These are phyloP conservation scores for Lycocorax pyrrhopterus DNA, from an alignment of 2,113 vertebrate genomes.

Conservation along the genomic window DNA sequence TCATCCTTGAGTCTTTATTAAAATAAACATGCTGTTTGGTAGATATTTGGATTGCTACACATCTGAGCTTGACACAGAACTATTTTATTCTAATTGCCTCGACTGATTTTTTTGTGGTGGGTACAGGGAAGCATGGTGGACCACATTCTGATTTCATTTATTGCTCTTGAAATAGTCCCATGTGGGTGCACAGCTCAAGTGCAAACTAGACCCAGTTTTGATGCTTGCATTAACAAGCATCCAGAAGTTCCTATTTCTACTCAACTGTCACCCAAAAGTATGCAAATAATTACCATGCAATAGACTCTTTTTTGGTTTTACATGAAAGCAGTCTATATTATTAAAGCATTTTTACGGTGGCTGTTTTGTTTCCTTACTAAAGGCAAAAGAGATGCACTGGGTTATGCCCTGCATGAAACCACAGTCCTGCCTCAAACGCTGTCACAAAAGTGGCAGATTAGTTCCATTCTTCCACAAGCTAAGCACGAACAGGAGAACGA, in stretches of 20 bases:
- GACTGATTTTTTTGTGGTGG: not conserved
- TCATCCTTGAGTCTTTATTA: not conserved
- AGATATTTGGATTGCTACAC: not conserved
- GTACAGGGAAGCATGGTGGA: not conserved
- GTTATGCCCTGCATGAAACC: not conserved
- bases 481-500: not conserved
- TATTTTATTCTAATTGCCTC: not conserved
- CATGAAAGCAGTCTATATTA: not conserved
- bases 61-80: not conserved
- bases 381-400: not conserved
- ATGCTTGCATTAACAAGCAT: not conserved
- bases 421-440: not conserved
- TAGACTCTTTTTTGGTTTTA: not conserved
- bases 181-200: not conserved
- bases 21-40: not conserved
- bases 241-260: not conserved
- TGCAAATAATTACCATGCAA: not conserved
- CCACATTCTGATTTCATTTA: not conserved
- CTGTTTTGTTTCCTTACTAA: not conserved
- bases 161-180: not conserved
- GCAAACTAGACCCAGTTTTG: not conserved
- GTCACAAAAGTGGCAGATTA: not conserved
- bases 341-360: not conserved
- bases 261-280: not conserved
- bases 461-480: not conserved